Evolutionary conservation across 2,888 invertebrate genomes (phyloP), one percentile per base, ranked within the genome.

Genomic region (Syritta pipiens): DNA sequence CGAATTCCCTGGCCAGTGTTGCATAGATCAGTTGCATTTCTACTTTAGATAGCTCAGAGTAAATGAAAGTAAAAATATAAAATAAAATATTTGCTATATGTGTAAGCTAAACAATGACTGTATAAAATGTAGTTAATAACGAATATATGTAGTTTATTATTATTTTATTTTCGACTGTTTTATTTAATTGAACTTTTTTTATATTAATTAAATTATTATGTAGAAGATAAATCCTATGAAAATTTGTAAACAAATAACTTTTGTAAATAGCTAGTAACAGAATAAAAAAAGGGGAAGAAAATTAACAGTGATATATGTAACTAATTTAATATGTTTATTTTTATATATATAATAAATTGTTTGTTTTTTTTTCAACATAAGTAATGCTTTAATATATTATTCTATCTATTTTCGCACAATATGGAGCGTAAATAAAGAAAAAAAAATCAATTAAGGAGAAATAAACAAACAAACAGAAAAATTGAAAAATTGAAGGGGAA

Each of bases 271-370:
- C 32, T 74, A 79, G 60, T 55, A 49, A 55, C 44, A 60, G 40
- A 46, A 22, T 28, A 28, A 10, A n/a, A 51, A 48, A 32, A n/a
- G n/a, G n/a, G n/a, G n/a, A n/a, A n/a, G n/a, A 46, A 63, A 68
- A 68, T 62, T 67, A 79, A 74, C 74, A 79, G 79, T 79, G 79
- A 79, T 79, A 79, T 79, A 68, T 79, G 67, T 74, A 79, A 79
- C 74, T 74, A 79, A 79, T 74, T 79, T 74, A 60, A 72, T 74
- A 14, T 37, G 7, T 46, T 32, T 53, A n/a, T 40, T 26, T 55
- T 57, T 44, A 44, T n/a, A n/a, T n/a, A n/a, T n/a, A 46, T 53
- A 46, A 48, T 62, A 28, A 62, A 57, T 53, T 57, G 68, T 59
- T 68, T 60, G 57, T 46, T 53, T 30, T 63, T 63, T 19, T n/a